Conservation (phyloP, 2,797 vertebrate species). For the Morelia viridis region DNA sequence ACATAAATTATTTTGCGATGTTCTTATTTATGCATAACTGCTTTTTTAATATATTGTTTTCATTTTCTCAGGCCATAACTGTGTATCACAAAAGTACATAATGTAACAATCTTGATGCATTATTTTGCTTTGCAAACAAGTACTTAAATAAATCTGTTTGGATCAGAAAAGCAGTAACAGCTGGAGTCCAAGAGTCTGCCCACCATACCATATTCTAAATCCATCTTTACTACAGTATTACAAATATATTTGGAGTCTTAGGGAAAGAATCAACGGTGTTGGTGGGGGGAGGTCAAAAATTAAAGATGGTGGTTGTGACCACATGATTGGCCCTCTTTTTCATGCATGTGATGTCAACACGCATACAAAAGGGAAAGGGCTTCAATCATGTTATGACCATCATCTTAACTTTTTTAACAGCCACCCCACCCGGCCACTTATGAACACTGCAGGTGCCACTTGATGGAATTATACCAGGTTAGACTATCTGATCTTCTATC, state of each 20-base stretch:
- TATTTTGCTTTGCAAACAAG: not conserved
- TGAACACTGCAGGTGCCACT: not conserved
- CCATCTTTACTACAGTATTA: not conserved
- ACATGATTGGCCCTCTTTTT: not conserved
- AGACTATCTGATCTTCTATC: not conserved
- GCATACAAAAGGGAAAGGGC: not conserved
- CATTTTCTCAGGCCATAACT: not conserved
- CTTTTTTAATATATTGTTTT: not conserved
- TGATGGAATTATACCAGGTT: not conserved
- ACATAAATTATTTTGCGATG: not conserved
- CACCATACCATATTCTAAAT: not conserved
- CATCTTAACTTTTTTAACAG: not conserved
- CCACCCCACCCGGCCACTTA: not conserved
- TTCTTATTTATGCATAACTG: not conserved
- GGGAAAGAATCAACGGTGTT: not conserved
- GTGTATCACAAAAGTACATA: not conserved
- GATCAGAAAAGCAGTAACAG: not conserved
- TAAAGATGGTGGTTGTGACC: not conserved
- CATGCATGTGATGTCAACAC: not conserved
- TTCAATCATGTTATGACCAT: not conserved
- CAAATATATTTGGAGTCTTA: not conserved
- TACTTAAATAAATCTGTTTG: not conserved
- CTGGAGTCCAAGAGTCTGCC: not conserved
- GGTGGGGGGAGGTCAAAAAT: not conserved
- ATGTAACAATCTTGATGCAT: not conserved